phyloP scores from a whole-genome alignment of 2,113 vertebrate species.

The Hoplias malabaricus region DNA sequence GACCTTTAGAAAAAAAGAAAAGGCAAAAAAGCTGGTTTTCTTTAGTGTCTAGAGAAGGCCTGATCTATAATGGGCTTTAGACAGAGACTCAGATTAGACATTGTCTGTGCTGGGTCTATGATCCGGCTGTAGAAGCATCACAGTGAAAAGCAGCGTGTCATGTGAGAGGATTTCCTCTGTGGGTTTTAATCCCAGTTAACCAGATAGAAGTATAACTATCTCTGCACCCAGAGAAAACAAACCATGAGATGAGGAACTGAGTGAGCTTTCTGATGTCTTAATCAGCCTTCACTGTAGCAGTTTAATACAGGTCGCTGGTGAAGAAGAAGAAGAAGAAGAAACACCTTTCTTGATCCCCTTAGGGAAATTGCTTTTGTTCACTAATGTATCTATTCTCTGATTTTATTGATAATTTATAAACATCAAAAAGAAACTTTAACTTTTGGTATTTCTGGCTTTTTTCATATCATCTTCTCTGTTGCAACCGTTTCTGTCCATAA shows the following conservation, averaged over 20 bases:
- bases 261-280: background rate
- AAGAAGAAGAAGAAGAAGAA: too few relatives aligned
- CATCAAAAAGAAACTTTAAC: too few relatives aligned
- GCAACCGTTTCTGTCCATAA: background rate
- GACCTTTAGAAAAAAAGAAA: background rate
- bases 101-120: slow-evolving; percentile 14
- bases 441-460: too few relatives aligned
- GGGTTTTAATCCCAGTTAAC: background rate
- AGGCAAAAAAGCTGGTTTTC: background rate
- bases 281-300: too few relatives aligned
- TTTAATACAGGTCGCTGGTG: too few relatives aligned
- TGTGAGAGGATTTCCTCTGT: slow-evolving; percentile 11
- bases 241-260: background rate
- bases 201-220: background rate
- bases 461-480: background rate
- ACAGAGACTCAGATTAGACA: background rate
- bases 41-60: background rate
- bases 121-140: slow-evolving; percentile 1
- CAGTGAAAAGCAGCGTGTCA: slow-evolving; percentile 17
- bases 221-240: background rate
- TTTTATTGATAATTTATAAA: too few relatives aligned
- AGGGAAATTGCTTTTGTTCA: too few relatives aligned
- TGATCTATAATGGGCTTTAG: slow-evolving; percentile 20
- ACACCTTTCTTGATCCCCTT: too few relatives aligned
- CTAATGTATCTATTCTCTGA: too few relatives aligned